Conservation (phyloP, 2,888 invertebrate species). For the Heliothis peltigera region DNA sequence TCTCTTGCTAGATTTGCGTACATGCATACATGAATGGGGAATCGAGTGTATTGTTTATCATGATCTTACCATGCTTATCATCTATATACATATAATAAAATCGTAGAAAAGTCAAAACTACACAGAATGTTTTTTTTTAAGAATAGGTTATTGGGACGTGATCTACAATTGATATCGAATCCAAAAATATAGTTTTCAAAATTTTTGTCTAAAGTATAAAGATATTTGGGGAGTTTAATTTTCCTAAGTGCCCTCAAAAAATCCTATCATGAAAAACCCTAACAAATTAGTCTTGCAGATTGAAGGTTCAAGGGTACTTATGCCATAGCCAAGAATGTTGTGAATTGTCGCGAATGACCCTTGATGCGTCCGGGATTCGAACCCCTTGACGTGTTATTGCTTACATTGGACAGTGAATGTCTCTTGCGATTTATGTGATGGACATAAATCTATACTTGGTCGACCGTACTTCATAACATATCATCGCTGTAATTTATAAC, state of each 20-base stretch:
- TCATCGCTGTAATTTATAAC: background rate
- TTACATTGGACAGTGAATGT: constrained; percentile 16
- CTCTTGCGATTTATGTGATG: constrained; percentile 28
- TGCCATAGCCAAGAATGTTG: constrained; percentile 11
- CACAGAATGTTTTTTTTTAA: too few species aligned
- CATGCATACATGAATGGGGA: constrained; percentile 1
- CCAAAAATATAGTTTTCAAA: too few species aligned
- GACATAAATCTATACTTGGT: constrained; percentile 27
- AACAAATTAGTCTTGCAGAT: constrained; percentile 25
- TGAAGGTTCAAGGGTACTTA: constrained; percentile 22
- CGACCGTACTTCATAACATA: background rate
- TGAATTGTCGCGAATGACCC: constrained; percentile 29
- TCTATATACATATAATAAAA: too few species aligned
- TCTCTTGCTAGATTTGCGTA: constrained; percentile 19
- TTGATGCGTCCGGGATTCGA: constrained; percentile 33
- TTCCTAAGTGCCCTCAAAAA: constrained; percentile 8
- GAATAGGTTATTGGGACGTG: too few species aligned
- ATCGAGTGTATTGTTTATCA: constrained; percentile 1
- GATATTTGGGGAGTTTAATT: background rate
- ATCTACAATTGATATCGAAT: too few species aligned
- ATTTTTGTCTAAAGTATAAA: too few species aligned
- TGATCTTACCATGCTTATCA: background rate
- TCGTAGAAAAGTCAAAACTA: too few species aligned
- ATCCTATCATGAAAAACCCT: constrained; percentile 4
- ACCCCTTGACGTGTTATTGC: constrained; percentile 41